Conservation (phyloP, 1,140 invertebrate species). For the Stegodyphus mimosarum region DNA sequence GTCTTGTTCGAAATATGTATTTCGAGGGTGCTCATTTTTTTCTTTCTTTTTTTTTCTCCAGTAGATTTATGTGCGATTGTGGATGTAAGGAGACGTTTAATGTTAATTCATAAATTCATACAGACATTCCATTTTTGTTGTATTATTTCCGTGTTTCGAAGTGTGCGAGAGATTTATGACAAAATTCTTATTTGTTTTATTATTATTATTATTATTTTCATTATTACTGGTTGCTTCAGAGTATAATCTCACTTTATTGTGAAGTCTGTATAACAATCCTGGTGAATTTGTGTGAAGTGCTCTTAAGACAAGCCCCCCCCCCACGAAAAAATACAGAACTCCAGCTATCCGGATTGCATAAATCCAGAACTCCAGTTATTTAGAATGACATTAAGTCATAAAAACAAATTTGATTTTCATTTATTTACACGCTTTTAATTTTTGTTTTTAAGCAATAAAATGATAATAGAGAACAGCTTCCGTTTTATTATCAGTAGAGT, state of each 20-base stretch:
- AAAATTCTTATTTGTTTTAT: constrained; percentile 24
- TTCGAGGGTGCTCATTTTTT: background rate
- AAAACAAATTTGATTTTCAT: too few relatives aligned
- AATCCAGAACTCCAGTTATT: too few relatives aligned
- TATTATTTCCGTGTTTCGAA: constrained; percentile 41
- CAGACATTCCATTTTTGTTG: constrained; percentile 56
- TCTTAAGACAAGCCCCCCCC: too few relatives aligned
- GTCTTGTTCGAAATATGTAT: background rate
- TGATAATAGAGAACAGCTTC: too few relatives aligned
- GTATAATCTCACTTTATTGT: background rate
- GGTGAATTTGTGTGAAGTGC: too few relatives aligned
- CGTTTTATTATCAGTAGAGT: too few relatives aligned
- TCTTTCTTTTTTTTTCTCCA: background rate
- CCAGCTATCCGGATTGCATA: too few relatives aligned
- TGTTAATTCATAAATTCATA: background rate
- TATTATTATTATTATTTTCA: constrained; percentile 2
- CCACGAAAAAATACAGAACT: too few relatives aligned
- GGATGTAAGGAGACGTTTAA: background rate
- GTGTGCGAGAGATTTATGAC: constrained; percentile 50
- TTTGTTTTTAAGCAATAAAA: too few relatives aligned
- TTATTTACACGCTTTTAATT: too few relatives aligned
- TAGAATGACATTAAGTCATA: too few relatives aligned
- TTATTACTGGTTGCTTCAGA: background rate
- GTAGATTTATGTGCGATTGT: background rate
- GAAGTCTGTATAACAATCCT: too few relatives aligned